These are phyloP conservation scores for Propsilocerus akamusi DNA, from an alignment of 1,140 invertebrate genomes.

Conservation along the genomic window DNA sequence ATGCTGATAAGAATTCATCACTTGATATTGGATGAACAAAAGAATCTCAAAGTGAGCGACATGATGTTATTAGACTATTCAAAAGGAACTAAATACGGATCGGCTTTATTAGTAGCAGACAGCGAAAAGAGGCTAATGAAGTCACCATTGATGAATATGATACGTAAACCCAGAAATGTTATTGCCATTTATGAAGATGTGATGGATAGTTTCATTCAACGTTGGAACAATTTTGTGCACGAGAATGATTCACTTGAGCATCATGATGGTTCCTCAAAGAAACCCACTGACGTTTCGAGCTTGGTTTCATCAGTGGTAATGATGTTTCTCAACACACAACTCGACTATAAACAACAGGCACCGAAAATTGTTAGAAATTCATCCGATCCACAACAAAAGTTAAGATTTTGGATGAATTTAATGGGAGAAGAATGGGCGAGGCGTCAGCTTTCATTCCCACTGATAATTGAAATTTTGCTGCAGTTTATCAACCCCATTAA, in stretches of 20 bases:
- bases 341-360: background rate
- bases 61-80: slow-evolving; percentile 43
- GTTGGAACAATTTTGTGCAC: slow-evolving; percentile 61
- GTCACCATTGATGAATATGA: slow-evolving; percentile 34
- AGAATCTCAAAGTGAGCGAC: slow-evolving; percentile 49
- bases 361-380: background rate
- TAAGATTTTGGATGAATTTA: slow-evolving; percentile 19
- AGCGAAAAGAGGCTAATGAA: slow-evolving; percentile 15
- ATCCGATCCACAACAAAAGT: slow-evolving; percentile 13
- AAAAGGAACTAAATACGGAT: slow-evolving; percentile 15
- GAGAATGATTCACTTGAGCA: slow-evolving; percentile 58
- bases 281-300: background rate
- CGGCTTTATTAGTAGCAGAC: slow-evolving; percentile 1
- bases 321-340: background rate
- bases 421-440: slow-evolving; percentile 24
- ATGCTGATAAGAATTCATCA: slow-evolving; percentile 59
- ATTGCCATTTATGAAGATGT: slow-evolving; percentile 43
- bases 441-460: slow-evolving; percentile 26
- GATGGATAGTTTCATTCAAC: slow-evolving; percentile 44
- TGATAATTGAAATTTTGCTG: slow-evolving; percentile 21
- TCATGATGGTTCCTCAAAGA: slow-evolving; percentile 16
- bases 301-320: background rate
- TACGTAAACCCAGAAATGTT: slow-evolving; percentile 39
- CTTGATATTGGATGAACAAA: slow-evolving; percentile 43
- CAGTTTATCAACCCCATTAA: slow-evolving; percentile 25